These are phyloP conservation scores for Cacoxenus indagator DNA, from an alignment of 2,888 invertebrate genomes.

Conservation along the genomic window DNA sequence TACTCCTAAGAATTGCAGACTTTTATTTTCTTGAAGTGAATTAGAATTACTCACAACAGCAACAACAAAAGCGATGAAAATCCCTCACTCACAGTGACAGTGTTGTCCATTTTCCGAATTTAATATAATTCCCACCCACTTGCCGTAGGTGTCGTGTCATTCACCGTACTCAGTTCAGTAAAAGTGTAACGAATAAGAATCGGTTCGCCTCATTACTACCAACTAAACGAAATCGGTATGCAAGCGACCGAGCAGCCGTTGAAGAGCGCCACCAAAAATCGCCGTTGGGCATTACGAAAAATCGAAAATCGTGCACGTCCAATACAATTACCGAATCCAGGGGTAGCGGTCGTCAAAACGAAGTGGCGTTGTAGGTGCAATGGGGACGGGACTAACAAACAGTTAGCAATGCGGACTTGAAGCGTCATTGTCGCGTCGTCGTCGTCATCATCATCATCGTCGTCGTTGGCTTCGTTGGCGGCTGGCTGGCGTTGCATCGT, in stretches of 20 bases:
- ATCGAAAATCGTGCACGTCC: conserved; percentile 11
- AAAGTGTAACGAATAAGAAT: conserved; percentile 5
- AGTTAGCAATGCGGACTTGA: conserved; percentile 1
- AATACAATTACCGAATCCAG: conserved; percentile 9
- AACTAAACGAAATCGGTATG: conserved; percentile 5
- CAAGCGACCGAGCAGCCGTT: no score
- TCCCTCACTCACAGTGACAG: no score
- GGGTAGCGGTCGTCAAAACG: neutral
- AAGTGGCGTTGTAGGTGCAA: neutral
- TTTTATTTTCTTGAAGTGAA: no score
- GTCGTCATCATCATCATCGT: neutral
- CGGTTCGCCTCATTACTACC: conserved; percentile 11
- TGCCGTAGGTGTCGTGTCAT: neutral
- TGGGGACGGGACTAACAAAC: neutral
- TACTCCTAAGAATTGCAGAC: no score
- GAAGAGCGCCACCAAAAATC: conserved; percentile 5
- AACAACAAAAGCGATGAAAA: no score
- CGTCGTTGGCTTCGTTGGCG: neutral
- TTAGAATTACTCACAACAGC: no score
- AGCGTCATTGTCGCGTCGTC: neutral
- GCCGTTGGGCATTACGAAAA: neutral
- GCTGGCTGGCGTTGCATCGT: neutral
- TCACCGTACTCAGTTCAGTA: neutral
- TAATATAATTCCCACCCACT: no score
- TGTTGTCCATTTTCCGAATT: no score